Evolutionary conservation across 2,888 invertebrate species (phyloP), one percentile per base, ranked within the genome.

Genomic region (Cataglyphis albicans): DNA sequence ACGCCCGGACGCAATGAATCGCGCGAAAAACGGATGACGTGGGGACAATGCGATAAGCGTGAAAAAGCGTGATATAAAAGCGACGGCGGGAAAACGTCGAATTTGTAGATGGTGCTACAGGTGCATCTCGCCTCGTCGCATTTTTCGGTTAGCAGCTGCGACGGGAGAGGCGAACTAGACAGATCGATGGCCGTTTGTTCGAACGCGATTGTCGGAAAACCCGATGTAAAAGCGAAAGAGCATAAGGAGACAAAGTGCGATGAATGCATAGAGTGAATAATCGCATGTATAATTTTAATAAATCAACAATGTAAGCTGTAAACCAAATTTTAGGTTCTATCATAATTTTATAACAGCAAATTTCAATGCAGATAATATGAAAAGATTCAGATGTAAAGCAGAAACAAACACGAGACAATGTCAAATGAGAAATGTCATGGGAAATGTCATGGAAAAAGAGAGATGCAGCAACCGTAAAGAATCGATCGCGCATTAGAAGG

Each of bases 31-130:
- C 44, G 72, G 72, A 76, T 72, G 78, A 80, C 72, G 21, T 7
- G 44, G 57, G 59, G 59, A 48, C 78, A 72, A 70, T 59, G 78
- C 72, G 78, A 80, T 80, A 80, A 80, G 78, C 78, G 72, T 80
- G 78, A 80, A 80, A 80, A 80, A 80, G 78, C 70, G 70, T 44
- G 70, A 76, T 65, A 25, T 67, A 48, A 29, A 32, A 41, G 57
- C 78, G 57, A 21, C 55, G 57, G 25, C 78, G 18, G 59, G 59
- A 21, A 21, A 61, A 72, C 35, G 72, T 78, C 72, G 78, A 52
- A 80, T 80, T 72, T 72, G 78, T 70, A 70, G 57, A 78, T 70
- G 70, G 76, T 68, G 59, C 12, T 80, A 72, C 59, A 72, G 78
- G 78, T 80, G 72, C 32, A 80, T 59, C 72, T 59, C 41, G 38